Percentiles rank a stretch among this genome's conserved stretches.
Evolutionary conservation across 2,888 invertebrate species (phyloP).

Genomic region (Lampropteryx suffumata): DNA sequence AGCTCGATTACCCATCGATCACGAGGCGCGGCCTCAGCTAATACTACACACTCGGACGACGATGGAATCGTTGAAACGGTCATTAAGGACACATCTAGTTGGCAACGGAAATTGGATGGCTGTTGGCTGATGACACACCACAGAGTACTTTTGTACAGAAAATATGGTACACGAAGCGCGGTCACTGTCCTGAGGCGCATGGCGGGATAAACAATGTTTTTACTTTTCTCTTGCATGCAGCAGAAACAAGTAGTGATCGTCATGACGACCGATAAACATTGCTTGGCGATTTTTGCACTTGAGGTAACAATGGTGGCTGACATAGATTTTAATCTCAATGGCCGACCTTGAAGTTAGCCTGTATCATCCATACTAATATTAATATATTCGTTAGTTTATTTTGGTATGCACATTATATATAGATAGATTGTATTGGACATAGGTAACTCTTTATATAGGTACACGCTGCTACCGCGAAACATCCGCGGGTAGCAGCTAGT

Average conservation of each 20-base stretch:
- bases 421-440: no score
- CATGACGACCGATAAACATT: conserved; percentile 53
- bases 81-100: conserved; percentile 5
- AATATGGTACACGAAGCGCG: conserved; percentile 9
- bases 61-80: background rate
- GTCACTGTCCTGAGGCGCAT: conserved; percentile 18
- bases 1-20: conserved; percentile 3
- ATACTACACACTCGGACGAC: background rate
- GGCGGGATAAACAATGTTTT: background rate
- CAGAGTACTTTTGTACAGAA: no score
- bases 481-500: no score
- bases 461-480: no score
- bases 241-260: conserved; percentile 38
- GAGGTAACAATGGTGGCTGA: conserved; percentile 31
- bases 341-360: conserved; percentile 21
- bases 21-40: no score
- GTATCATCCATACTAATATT: no score
- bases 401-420: no score
- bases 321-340: conserved; percentile 12
- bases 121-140: no score
- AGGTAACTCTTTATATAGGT: no score
- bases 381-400: no score
- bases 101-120: conserved; percentile 1
- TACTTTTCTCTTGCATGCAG: conserved; percentile 3
- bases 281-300: conserved; percentile 17